phyloP scores from a whole-genome alignment of 92 coral and sea anemone genomes.

The Actinostola sp. region DNA sequence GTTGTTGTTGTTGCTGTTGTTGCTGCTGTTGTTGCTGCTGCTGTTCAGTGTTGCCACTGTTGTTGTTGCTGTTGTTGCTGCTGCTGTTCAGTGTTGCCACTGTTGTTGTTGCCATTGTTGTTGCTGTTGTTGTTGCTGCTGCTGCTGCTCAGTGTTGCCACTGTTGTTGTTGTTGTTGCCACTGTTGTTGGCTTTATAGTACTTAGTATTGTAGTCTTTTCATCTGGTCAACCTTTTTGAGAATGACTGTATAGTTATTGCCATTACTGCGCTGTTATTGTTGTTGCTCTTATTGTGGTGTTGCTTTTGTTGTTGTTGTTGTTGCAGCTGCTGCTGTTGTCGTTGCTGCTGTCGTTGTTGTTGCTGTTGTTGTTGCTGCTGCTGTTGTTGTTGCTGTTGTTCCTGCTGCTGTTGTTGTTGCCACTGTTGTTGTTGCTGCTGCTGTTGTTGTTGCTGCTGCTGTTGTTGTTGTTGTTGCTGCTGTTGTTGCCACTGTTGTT shows the following conservation, averaged over 20 bases:
- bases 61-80: neutral
- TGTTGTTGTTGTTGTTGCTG: conserved; percentile 1
- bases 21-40: too few species aligned
- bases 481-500: neutral
- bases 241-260: neutral
- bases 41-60: neutral
- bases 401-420: neutral
- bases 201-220: too few species aligned
- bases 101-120: neutral
- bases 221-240: too few species aligned
- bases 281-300: neutral
- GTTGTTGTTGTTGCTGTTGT: too few species aligned
- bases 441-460: neutral
- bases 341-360: neutral
- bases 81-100: neutral
- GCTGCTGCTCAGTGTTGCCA: neutral
- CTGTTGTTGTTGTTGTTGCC: neutral
- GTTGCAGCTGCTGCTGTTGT: neutral
- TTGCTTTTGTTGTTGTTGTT: neutral
- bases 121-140: neutral
- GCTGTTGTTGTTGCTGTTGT: neutral
- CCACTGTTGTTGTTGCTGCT: neutral
- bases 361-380: neutral
- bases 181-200: conserved; percentile 1
- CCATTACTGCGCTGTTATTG: neutral